Evolutionary conservation across 2,888 invertebrate genomes (phyloP), one percentile per base, ranked within the genome.

Genomic region (Hemithea aestivaria): DNA sequence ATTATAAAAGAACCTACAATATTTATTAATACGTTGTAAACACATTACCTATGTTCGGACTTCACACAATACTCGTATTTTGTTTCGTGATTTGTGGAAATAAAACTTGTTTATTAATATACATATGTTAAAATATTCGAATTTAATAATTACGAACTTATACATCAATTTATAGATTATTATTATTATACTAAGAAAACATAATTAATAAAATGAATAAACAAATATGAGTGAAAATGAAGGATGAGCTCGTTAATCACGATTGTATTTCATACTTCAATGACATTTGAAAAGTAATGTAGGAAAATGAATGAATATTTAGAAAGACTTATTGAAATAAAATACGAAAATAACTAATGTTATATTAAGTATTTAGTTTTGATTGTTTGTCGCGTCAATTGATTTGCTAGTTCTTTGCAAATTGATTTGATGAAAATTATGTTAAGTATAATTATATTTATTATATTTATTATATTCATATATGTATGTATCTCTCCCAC

Each of bases 81-180:
- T 68, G 61, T 74, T 82, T 78, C 70, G 72, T 80, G 70, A 77
- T 80, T 83, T 75, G 77, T 77, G 66, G 72, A 82, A 82, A 84
- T 85, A 85, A 84, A 84, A 83, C 83, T 72, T 79, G 84, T 87
- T 85, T 87, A 87, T 87, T 87, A 87, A 87, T 85, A 87, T 87
- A 87, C 84, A 87, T 87, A 85, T 87, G 87, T 87, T 87, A 87
- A 87, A 87, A 87, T 87, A 87, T 87, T 87, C 87, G 87, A 87
- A 87, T 87, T 87, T 87, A 87, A 87, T 87, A 87, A 87, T 87
- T 87, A 87, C 84, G 87, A 87, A 87, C 87, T 87, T 87, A 87
- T 87, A 87, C 87, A 87, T 83, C 87, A 79, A 87, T 87, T 87
- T 87, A 87, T 87, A 87, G 87, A 85, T 53, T 87, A 87, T 85